Base-by-base conservation (phyloP, 1,140 invertebrate genomes). In the Tetragonula clypearis region DNA sequence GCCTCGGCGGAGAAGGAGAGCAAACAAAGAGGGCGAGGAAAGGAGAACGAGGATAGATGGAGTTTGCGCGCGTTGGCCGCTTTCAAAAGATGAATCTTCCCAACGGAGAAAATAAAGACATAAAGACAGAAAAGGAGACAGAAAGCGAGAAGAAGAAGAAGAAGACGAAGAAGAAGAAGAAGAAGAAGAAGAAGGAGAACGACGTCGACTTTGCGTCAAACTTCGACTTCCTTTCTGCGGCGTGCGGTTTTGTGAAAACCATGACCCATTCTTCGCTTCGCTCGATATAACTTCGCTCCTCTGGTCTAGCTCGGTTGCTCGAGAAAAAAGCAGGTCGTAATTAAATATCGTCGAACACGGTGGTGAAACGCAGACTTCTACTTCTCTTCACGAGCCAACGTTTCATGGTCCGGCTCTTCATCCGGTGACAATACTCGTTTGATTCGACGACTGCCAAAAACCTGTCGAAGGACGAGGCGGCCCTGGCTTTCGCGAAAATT, bases 101-200 rank as follows among this genome's bases (percentile, higher is more conserved):
- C 71, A n/a, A 15, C 17, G 71, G 74, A 49, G 89, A 90, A 90
- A 90, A 85, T 88, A 89, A 88, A 88, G 68, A 55, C 11, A n/a
- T n/a, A n/a, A n/a, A n/a, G n/a, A n/a, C n/a, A n/a, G n/a, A n/a
- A n/a, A n/a, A 23, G 53, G 75, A 79, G 88, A 82, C 71, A 26
- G 78, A 66, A 49, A 49, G 41, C 41, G 41, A 49, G 41, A 8
- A 49, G 41, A 49, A 49, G 41, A 49, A 49, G 30, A 30, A 49
- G 41, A 8, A 49, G 41, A 49, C 9, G 41, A 49, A 49, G 41
- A 8, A 49, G 41, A 49, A 49, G 41, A 41, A 41, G 41, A 41
- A 41, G 41, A 41, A 41, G 41, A 41, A 41, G 41, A 41, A 53
- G 30, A 66, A 71, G 87, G 88, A 81, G 73, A 74, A 62, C 72